Conservation (phyloP, 2,888 invertebrate genomes). For the Pachydiplax longipennis region DNA sequence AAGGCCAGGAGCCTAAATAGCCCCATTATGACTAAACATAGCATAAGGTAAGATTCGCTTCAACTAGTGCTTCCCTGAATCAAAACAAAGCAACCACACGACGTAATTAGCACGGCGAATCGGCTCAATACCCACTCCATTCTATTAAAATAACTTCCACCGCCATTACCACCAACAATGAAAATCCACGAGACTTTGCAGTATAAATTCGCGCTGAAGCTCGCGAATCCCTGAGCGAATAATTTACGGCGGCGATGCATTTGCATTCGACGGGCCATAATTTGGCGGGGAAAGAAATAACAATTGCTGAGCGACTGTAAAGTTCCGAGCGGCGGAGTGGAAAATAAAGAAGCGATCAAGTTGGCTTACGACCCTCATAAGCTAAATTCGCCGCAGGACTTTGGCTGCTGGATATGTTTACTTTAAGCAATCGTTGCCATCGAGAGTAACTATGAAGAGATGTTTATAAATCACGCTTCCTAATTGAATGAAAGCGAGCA, state of each 20-base stretch:
- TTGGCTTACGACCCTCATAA: background rate
- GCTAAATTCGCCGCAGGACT: background rate
- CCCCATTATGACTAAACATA: no score
- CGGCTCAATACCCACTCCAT: no score
- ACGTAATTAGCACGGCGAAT: no score
- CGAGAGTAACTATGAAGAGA: background rate
- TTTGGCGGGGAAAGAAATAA: background rate
- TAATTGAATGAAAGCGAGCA: background rate
- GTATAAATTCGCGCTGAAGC: no score
- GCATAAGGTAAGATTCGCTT: no score
- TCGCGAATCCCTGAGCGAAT: background rate
- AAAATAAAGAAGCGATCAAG: background rate
- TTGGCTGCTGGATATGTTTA: background rate
- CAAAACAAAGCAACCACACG: no score
- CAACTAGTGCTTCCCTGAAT: no score
- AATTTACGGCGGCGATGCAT: background rate
- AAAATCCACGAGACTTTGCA: no score
- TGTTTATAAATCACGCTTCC: background rate
- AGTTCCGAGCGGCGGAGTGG: background rate
- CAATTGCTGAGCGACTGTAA: background rate
- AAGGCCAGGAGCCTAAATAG: no score
- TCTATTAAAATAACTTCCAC: no score
- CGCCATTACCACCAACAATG: no score
- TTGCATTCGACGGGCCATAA: background rate
- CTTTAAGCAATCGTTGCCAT: background rate